These are phyloP conservation scores for Cyrtodaria siliqua DNA, from an alignment of 2,888 invertebrate species.

Conservation along the genomic window DNA sequence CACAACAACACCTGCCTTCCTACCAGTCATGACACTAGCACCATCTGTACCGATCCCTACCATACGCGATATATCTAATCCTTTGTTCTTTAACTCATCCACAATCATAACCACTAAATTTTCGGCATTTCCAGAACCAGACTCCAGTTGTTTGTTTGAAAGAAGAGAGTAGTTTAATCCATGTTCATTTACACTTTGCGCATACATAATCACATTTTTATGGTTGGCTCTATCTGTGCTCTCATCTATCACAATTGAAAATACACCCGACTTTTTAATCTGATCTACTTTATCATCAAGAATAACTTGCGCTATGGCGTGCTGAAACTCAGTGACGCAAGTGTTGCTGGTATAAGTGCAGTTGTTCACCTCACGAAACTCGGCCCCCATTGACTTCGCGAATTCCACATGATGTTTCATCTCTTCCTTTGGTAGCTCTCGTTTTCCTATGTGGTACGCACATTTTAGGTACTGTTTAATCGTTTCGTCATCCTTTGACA, in stretches of 20 bases:
- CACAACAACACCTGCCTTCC: slow-evolving; percentile 29
- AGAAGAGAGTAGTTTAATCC: slow-evolving; percentile 13
- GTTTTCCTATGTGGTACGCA: slow-evolving; percentile 10
- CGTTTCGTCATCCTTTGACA: background rate
- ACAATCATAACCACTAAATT: slow-evolving; percentile 26
- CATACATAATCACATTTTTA: slow-evolving; percentile 35
- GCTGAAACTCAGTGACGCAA: slow-evolving; percentile 38
- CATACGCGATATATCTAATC: slow-evolving; percentile 36
- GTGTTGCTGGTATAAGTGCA: slow-evolving; percentile 11
- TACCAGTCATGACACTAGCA: slow-evolving; percentile 50
- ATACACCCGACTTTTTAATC: too few species aligned
- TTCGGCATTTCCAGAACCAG: slow-evolving; percentile 18
- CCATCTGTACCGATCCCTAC: slow-evolving; percentile 47
- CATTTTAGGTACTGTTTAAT: background rate
- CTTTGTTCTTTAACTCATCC: slow-evolving; percentile 25
- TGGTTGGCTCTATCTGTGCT: slow-evolving; percentile 40
- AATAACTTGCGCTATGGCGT: slow-evolving; percentile 21
- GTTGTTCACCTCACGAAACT: too few species aligned
- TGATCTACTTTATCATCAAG: background rate
- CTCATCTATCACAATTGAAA: slow-evolving; percentile 28
- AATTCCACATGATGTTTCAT: slow-evolving; percentile 16
- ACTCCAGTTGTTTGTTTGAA: slow-evolving; percentile 16
- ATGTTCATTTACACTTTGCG: slow-evolving; percentile 18
- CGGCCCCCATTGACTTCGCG: background rate
- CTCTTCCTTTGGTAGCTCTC: slow-evolving; percentile 30